Conservation (phyloP, 2,888 invertebrate species). For the Mesochorus sp. region DNA sequence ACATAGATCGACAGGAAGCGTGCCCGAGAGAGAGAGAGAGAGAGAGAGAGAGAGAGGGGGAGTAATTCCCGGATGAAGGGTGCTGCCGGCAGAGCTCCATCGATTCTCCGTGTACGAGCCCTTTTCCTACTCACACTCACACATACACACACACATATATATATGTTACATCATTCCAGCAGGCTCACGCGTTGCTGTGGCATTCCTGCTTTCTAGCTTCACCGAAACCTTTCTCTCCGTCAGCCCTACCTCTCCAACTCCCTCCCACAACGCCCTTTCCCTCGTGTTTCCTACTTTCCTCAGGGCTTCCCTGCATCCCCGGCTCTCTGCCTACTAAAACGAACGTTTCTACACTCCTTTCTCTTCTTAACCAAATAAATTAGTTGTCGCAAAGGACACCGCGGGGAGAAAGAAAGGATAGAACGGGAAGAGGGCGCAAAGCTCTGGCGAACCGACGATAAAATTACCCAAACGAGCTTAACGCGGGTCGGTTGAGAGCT, state of each 20-base stretch:
- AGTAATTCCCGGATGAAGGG: conserved; percentile 58
- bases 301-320: conserved; percentile 55
- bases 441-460: conserved; percentile 67
- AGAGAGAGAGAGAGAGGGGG: conserved; percentile 59
- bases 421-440: conserved; percentile 9
- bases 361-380: conserved; percentile 71
- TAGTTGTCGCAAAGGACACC: conserved; percentile 71
- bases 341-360: conserved; percentile 53
- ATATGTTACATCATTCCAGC: conserved; percentile 44
- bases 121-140: conserved; percentile 58
- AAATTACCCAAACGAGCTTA: conserved; percentile 71
- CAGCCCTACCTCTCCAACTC: background rate
- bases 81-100: conserved; percentile 66
- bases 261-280: conserved; percentile 3
- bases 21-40: background rate
- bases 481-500: conserved; percentile 29
- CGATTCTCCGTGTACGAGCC: conserved; percentile 70
- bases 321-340: conserved; percentile 54
- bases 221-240: conserved; percentile 37
- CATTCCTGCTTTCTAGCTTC: conserved; percentile 56
- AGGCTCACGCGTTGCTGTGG: conserved; percentile 50
- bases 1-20: conserved; percentile 35
- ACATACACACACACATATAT: conserved; percentile 42
- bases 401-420: conserved; percentile 9
- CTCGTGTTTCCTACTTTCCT: conserved; percentile 35